Evolutionary conservation across 2,888 invertebrate genomes (phyloP), one percentile per base, ranked within the genome.

Genomic region (Thecophora atra): DNA sequence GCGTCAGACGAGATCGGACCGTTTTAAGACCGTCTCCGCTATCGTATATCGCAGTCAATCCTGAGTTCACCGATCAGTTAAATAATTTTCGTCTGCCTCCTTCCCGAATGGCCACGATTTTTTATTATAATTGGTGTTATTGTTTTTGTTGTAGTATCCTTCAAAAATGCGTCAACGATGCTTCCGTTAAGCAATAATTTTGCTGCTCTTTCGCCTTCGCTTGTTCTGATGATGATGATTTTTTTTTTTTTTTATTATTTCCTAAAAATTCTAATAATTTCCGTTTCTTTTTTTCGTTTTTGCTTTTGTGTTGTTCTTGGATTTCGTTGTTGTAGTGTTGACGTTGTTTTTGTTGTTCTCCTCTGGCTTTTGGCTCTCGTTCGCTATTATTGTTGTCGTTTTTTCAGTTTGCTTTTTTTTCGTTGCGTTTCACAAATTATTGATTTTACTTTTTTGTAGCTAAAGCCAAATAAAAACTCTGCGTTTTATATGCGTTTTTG

Each of bases 211-310:
- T 66, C 56, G 66, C 73, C 76, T 60, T 74, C 76, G 64, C 69
- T 72, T 65, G 70, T 79, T 79, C 78, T 78, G 77, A 74, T 69
- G 19, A 28, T 73, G 47, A 26, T 37, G 42, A 28, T 60, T 15
- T 72, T 54, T 42, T 7, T 11, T 64, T 70, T 66, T 47, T 47
- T 47, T n/a, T 47, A 21, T 71, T 56, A 26, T 69, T 54, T 37
- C 60, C 65, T 72, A 71, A 73, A 69, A 72, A 75, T 77, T 72
- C 76, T 76, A 74, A 74, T 76, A 76, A 76, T 76, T 78, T 77
- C 72, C 76, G 75, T 74, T 74, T 76, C 75, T 77, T 76, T 71
- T 78, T 75, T 76, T 76, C 69, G 37, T 75, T 71, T 42, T 65
- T 64, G 65, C 52, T 67, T 11, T 11, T n/a, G 47, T 72, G 42